phyloP scores from a whole-genome alignment of 2,113 vertebrate species.

The Coracopsis vasa region DNA sequence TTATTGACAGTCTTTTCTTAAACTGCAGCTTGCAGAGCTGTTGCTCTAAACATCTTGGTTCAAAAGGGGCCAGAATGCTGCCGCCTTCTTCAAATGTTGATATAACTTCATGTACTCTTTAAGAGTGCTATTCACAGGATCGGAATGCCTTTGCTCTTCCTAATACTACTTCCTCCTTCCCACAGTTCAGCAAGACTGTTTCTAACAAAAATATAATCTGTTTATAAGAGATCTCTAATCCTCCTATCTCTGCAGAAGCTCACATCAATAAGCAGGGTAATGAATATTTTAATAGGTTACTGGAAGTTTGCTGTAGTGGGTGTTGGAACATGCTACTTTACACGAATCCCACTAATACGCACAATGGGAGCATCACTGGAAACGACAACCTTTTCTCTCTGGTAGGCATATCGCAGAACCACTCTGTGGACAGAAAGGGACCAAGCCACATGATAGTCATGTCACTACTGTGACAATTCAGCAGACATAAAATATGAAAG shows the following conservation, averaged over 20 bases:
- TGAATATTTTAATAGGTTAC: background rate
- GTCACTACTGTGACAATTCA: background rate
- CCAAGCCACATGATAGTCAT: background rate
- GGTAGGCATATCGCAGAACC: background rate
- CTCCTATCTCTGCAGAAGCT: background rate
- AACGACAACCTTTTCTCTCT: background rate
- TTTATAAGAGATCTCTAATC: background rate
- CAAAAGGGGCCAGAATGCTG: background rate
- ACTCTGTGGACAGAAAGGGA: background rate
- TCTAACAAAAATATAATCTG: background rate
- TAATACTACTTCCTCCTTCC: background rate
- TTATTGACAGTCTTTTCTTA: constrained; percentile 18
- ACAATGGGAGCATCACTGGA: background rate
- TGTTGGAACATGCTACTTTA: background rate
- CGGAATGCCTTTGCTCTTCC: background rate
- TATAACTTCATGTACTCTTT: background rate
- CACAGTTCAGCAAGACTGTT: background rate
- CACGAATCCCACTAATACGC: background rate
- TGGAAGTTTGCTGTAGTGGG: background rate
- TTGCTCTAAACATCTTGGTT: background rate
- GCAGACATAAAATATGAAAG: background rate
- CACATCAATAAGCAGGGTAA: background rate
- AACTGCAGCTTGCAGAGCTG: background rate
- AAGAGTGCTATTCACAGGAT: background rate
- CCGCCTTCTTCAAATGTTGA: background rate